Evolutionary conservation across 2,113 vertebrate genomes (phyloP).

Genomic region (Geothlypis trichas): DNA sequence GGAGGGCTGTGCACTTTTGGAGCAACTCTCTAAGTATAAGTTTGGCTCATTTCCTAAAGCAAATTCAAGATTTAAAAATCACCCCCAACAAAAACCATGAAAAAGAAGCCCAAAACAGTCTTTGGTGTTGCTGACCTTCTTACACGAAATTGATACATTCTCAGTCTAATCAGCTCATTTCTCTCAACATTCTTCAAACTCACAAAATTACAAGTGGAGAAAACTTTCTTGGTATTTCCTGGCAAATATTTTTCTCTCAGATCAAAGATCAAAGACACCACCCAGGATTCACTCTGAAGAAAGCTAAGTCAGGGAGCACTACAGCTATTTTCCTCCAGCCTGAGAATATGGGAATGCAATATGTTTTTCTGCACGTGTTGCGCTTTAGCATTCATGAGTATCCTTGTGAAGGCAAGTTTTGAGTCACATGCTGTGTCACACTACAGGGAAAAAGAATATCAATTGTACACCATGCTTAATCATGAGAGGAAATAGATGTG

Average conservation of each 20-base stretch:
- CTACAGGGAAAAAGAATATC: conserved; percentile 14
- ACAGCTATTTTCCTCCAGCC: neutral
- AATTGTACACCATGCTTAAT: conserved; percentile 35
- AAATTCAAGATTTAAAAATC: neutral
- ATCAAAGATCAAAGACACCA: neutral
- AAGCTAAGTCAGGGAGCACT: neutral
- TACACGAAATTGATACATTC: neutral
- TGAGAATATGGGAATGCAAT: neutral
- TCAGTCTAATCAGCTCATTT: neutral
- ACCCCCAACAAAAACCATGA: neutral
- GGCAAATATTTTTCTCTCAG: neutral
- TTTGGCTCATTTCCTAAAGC: neutral
- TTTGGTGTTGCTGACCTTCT: neutral
- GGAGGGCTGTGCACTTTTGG: neutral
- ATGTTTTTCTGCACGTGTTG: neutral
- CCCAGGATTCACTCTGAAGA: neutral
- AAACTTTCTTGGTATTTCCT: neutral
- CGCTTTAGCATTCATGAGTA: neutral
- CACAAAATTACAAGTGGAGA: neutral
- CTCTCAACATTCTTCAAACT: neutral
- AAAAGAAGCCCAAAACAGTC: neutral
- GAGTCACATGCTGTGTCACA: conserved; percentile 22
- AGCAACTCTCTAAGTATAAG: neutral
- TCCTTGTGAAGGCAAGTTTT: neutral
- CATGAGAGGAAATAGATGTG: conserved; percentile 36